Evolutionary conservation across 2,888 invertebrate genomes (phyloP).

Genomic region (Limnephilus lunatus): DNA sequence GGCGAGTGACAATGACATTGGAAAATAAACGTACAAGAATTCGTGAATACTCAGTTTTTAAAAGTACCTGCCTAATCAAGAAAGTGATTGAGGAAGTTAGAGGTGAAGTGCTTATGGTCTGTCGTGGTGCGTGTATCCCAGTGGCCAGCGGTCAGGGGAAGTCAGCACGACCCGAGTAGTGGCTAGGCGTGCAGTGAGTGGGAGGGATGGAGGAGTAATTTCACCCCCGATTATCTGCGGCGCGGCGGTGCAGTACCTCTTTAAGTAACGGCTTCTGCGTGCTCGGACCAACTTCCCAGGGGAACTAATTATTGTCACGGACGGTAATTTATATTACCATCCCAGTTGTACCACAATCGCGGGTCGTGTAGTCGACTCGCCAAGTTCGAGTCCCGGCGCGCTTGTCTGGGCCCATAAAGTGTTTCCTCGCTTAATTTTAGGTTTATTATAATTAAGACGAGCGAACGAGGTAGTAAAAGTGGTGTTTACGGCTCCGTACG

Average conservation of each 20-base stretch:
- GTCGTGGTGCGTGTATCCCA: too few relatives aligned
- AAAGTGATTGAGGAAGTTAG: too few relatives aligned
- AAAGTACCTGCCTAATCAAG: too few relatives aligned
- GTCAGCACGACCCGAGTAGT: too few relatives aligned
- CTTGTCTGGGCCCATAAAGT: constrained; percentile 24
- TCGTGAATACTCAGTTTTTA: too few relatives aligned
- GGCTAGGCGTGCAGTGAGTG: too few relatives aligned
- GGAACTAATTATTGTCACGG: constrained; percentile 56
- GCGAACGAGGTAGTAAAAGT: constrained; percentile 25
- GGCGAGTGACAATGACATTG: too few relatives aligned
- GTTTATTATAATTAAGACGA: constrained; percentile 40
- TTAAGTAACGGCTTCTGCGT: constrained; percentile 55
- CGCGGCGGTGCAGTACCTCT: constrained; percentile 15
- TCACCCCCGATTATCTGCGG: background rate
- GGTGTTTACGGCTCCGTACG: constrained; percentile 33
- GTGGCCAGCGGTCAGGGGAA: too few relatives aligned
- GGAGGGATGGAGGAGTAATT: background rate
- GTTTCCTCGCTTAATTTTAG: constrained; percentile 40
- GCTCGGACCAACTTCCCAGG: constrained; percentile 42
- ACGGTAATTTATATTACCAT: constrained; percentile 53
- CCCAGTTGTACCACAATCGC: constrained; percentile 33
- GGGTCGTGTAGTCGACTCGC: constrained; percentile 16
- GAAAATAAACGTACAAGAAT: too few relatives aligned
- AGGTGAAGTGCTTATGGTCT: too few relatives aligned
- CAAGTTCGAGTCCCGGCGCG: constrained; percentile 32